Evolutionary conservation across 2,797 vertebrate species (phyloP).

Genomic region (Dallia pectoralis): DNA sequence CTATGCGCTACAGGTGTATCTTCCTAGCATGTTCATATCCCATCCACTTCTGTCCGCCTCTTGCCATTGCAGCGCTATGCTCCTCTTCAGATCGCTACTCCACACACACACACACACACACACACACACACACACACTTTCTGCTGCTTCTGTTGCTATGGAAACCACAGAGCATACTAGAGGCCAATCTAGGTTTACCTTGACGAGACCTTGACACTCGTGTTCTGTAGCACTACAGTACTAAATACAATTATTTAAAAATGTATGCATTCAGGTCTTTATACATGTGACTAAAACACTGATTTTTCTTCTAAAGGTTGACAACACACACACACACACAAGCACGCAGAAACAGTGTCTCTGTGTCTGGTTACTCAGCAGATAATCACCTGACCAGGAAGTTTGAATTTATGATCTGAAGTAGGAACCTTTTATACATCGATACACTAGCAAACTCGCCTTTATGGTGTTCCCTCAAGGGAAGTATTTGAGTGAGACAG

Average conservation of each 20-base stretch:
- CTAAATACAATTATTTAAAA: too few species aligned
- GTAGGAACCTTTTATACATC: not conserved
- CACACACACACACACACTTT: conserved; percentile 58
- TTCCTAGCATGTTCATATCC: conserved; percentile 48
- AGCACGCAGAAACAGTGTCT: not conserved
- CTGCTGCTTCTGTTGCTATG: conserved; percentile 80
- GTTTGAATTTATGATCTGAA: not conserved
- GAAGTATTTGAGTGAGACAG: not conserved
- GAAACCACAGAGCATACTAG: conserved; percentile 76
- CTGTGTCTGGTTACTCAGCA: not conserved
- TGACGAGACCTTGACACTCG: conserved; percentile 48
- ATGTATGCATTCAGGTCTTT: not conserved
- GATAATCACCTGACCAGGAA: not conserved
- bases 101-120: conserved; percentile 9
- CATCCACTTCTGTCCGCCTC: conserved; percentile 51
- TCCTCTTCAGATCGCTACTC: conserved; percentile 42
- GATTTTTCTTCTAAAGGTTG: conserved; percentile 6
- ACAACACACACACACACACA: conserved; percentile 55
- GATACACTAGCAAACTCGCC: conserved; percentile 54
- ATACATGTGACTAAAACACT: conserved; percentile 17
- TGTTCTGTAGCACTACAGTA: conserved; percentile 32
- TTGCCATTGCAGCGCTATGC: conserved; percentile 65
- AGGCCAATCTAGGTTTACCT: conserved; percentile 66
- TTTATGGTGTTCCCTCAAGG: conserved; percentile 30
- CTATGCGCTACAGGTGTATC: conserved; percentile 64